Percentiles rank a stretch among this genome's conserved stretches.
Evolutionary conservation across 2,113 vertebrate genomes (phyloP).

Genomic region (Microcebus jonahi): DNA sequence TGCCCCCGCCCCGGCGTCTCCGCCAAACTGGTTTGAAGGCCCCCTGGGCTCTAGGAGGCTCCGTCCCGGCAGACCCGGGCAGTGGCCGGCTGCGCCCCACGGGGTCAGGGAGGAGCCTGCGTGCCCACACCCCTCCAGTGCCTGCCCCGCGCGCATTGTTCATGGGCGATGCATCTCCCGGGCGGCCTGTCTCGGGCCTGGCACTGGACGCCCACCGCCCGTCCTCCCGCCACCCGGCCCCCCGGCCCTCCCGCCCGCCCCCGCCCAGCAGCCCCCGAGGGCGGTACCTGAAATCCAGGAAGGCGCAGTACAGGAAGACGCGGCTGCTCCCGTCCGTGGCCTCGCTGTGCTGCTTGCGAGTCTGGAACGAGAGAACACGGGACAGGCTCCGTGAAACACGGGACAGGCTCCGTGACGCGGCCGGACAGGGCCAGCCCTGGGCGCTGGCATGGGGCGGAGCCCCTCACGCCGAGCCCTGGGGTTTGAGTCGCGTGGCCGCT

Average conservation of each 20-base stretch:
- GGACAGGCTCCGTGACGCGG: background rate
- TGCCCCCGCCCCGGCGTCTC: too few relatives aligned
- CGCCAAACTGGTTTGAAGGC: too few relatives aligned
- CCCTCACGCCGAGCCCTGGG: rapidly evolving
- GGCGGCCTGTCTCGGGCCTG: rapidly evolving
- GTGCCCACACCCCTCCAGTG: too few relatives aligned
- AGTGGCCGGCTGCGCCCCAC: too few relatives aligned
- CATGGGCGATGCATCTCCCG: too few relatives aligned
- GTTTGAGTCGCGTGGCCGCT: rapidly evolving
- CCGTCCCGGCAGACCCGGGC: too few relatives aligned
- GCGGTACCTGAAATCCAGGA: conserved; percentile 95
- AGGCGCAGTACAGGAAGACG: conserved; percentile 94
- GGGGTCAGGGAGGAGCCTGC: too few relatives aligned
- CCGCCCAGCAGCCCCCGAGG: rapidly evolving
- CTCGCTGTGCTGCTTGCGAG: conserved; percentile 86
- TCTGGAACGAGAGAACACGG: conserved; percentile 85
- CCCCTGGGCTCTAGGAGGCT: too few relatives aligned
- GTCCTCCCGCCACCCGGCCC: rapidly evolving
- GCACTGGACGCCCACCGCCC: rapidly evolving
- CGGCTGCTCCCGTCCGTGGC: conserved; percentile 89
- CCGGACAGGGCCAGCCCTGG: rapidly evolving
- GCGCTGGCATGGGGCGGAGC: rapidly evolving
- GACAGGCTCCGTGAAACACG: too few relatives aligned
- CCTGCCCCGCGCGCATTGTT: too few relatives aligned
- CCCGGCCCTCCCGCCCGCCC: rapidly evolving